Conservation (phyloP, 2,113 vertebrate species). For the Pterocles burchelli region DNA sequence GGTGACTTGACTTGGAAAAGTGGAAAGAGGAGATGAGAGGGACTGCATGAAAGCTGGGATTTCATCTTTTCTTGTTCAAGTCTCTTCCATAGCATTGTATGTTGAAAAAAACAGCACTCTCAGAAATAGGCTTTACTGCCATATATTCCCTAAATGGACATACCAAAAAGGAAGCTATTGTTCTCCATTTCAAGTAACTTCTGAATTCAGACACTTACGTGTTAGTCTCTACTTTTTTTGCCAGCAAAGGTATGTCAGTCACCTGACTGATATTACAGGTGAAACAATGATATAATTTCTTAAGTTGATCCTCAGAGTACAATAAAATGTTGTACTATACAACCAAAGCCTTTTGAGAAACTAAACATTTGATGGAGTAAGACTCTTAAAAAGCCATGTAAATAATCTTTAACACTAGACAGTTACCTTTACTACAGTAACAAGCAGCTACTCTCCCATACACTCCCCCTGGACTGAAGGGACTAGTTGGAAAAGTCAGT, state of each 20-base stretch:
- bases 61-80: not conserved
- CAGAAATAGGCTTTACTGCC: not conserved
- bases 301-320: not conserved
- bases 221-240: not conserved
- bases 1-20: not conserved
- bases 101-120: not conserved
- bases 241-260: not conserved
- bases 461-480: not conserved
- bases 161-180: not conserved
- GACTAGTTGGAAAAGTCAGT: not conserved
- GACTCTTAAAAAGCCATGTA: not conserved
- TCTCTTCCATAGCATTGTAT: not conserved
- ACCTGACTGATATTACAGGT: not conserved
- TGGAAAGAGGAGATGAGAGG: not conserved
- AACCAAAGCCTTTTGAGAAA: not conserved
- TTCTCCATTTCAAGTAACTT: not conserved
- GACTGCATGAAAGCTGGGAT: not conserved
- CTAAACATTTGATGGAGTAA: not conserved
- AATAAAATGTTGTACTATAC: not conserved
- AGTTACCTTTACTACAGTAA: not conserved
- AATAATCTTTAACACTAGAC: not conserved
- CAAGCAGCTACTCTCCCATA: not conserved
- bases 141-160: not conserved
- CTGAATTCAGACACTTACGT: not conserved
- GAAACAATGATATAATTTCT: not conserved